These are phyloP conservation scores for Acanthosepion lycidas DNA, from an alignment of 2,888 invertebrate genomes.

Conservation along the genomic window DNA sequence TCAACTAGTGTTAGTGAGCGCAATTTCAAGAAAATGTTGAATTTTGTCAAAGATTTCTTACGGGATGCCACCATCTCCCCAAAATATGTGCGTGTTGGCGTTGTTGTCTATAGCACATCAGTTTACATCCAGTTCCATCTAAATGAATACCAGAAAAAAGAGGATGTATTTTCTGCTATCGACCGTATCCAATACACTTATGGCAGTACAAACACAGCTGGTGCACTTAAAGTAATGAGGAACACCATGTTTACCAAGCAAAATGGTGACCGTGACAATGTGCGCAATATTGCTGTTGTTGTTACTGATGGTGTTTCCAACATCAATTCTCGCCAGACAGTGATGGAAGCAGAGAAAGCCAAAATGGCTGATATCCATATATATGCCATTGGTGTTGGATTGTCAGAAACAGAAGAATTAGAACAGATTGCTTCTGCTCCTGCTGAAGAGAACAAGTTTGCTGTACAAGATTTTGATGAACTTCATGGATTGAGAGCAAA, in stretches of 20 bases:
- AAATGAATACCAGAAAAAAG: conserved; percentile 59
- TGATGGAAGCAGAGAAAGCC: conserved; percentile 63
- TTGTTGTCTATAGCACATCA: conserved; percentile 66
- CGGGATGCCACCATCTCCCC: conserved; percentile 61
- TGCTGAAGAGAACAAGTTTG: conserved; percentile 56
- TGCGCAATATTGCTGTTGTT: conserved; percentile 66
- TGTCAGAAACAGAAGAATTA: conserved; percentile 57
- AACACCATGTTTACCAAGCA: conserved; percentile 61
- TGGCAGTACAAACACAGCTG: conserved; percentile 70
- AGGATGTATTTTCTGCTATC: conserved; percentile 63
- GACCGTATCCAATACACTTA: conserved; percentile 64
- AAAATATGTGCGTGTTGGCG: conserved; percentile 65
- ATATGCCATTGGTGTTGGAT: conserved; percentile 65
- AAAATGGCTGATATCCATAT: conserved; percentile 58
- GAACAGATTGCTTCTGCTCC: conserved; percentile 61
- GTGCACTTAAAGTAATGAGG: conserved; percentile 63
- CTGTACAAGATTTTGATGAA: conserved; percentile 57
- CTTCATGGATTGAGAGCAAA: conserved; percentile 51
- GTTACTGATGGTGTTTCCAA: conserved; percentile 72
- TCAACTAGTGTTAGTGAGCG: conserved; percentile 71
- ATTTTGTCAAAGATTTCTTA: conserved; percentile 67
- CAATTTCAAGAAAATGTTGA: conserved; percentile 68
- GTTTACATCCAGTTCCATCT: conserved; percentile 67
- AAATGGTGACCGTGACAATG: conserved; percentile 68
- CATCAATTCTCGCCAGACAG: conserved; percentile 63